Evolutionary conservation across 1,140 invertebrate genomes (phyloP).

Genomic region (Lepidurus apus): DNA sequence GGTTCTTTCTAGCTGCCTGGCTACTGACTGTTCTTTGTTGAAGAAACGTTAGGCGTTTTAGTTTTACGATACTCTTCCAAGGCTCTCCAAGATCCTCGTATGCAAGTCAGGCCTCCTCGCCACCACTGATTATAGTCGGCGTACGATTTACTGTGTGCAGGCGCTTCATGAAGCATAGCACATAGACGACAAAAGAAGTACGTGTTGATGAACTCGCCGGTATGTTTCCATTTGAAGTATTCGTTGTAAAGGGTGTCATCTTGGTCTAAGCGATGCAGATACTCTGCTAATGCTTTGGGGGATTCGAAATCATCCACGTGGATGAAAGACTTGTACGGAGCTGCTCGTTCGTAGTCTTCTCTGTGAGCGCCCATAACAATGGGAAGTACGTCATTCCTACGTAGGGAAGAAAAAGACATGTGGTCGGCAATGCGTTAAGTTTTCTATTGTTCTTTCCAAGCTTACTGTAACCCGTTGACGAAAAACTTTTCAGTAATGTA

Average conservation of each 20-base stretch:
- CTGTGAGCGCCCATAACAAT: conserved; percentile 92
- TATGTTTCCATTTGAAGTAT: conserved; percentile 85
- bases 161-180: conserved; percentile 73
- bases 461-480: conserved; percentile 81
- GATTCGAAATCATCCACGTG: conserved; percentile 91
- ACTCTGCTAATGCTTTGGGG: conserved; percentile 74
- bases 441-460: conserved; percentile 25
- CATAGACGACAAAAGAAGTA: conserved; percentile 94
- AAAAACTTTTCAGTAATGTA: conserved; percentile 98
- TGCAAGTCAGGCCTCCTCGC: conserved; percentile 52
- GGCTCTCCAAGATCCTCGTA: conserved; percentile 82
- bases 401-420: conserved; percentile 24
- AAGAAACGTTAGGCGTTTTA: conserved; percentile 1
- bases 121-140: conserved; percentile 50
- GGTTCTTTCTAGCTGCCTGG: background rate
- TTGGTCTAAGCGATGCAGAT: conserved; percentile 73
- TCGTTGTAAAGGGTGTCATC: conserved; percentile 86
- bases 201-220: conserved; percentile 89
- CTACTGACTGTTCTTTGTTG: background rate
- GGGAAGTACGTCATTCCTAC: conserved; percentile 79
- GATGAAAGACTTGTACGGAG: conserved; percentile 82
- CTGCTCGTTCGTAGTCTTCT: conserved; percentile 77
- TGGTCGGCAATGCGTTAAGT: background rate
- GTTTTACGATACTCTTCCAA: conserved; percentile 41
- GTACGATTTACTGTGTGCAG: conserved; percentile 46